Conservation (phyloP, 2,888 invertebrate species). For the Catotricha subobsoleta region DNA sequence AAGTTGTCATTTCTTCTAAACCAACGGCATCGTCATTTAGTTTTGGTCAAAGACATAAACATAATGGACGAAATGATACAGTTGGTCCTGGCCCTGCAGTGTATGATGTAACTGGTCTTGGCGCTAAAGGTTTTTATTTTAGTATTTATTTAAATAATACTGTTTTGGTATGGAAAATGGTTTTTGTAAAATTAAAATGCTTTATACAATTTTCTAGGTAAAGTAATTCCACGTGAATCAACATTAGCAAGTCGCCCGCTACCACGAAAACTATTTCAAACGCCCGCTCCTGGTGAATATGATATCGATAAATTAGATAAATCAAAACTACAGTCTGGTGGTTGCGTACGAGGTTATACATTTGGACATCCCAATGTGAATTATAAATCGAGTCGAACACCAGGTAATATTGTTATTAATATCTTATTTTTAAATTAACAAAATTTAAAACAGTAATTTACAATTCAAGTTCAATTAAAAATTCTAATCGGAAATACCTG, state of each 20-base stretch:
- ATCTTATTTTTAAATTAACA: too few species aligned
- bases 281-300: conserved; percentile 84
- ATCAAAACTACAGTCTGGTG: conserved; percentile 28
- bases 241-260: conserved; percentile 59
- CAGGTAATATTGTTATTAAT: too few species aligned
- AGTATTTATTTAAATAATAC: too few species aligned
- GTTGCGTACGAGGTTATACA: conserved; percentile 41
- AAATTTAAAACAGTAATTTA: too few species aligned
- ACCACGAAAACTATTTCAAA: conserved; percentile 30
- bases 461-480: too few species aligned
- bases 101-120: conserved; percentile 72
- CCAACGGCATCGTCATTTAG: conserved; percentile 66
- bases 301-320: conserved; percentile 53
- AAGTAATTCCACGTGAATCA: conserved; percentile 41
- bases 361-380: conserved; percentile 51
- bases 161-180: neutral
- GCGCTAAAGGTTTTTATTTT: conserved; percentile 65
- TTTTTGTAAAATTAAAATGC: neutral
- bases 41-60: conserved; percentile 47
- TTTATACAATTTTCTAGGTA: neutral
- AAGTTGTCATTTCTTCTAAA: conserved; percentile 56
- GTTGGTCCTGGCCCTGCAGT: conserved; percentile 76
- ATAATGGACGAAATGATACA: conserved; percentile 35
- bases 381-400: conserved; percentile 42
- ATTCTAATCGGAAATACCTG: too few species aligned